Evolutionary conservation across 2,888 invertebrate species (phyloP).

Genomic region (Trypoxylon attenuatum): DNA sequence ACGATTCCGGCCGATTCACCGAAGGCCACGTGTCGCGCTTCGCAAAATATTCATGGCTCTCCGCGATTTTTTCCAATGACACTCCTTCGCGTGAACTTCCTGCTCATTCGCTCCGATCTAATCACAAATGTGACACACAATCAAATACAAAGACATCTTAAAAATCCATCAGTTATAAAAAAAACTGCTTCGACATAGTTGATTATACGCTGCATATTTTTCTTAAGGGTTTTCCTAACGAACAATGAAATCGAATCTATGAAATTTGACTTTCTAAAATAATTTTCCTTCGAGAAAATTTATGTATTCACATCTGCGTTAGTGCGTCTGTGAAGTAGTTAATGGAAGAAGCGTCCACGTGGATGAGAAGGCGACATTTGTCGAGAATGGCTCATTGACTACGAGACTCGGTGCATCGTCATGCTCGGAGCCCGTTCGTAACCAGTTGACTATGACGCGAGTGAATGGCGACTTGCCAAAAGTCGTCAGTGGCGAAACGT

Average conservation of each 20-base stretch:
- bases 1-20: constrained; percentile 55
- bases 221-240: too few species aligned
- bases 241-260: too few species aligned
- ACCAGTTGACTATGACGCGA: constrained; percentile 7
- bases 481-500: neutral
- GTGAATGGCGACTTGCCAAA: constrained; percentile 1
- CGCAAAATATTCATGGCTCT: constrained; percentile 65
- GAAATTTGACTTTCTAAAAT: too few species aligned
- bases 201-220: too few species aligned
- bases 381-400: constrained; percentile 28
- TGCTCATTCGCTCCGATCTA: neutral
- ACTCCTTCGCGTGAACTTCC: neutral
- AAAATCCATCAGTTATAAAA: too few species aligned
- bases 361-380: constrained; percentile 1
- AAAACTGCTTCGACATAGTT: too few species aligned
- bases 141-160: too few species aligned
- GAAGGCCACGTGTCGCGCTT: constrained; percentile 66
- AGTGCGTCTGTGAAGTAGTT: too few species aligned
- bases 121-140: too few species aligned
- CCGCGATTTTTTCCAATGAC: neutral
- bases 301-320: too few species aligned
- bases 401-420: constrained; percentile 23
- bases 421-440: constrained; percentile 20
- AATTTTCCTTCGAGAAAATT: too few species aligned
- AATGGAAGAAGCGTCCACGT: too few species aligned